Conservation (phyloP, 1,140 invertebrate species). For the Brachionus paranguensis region DNA sequence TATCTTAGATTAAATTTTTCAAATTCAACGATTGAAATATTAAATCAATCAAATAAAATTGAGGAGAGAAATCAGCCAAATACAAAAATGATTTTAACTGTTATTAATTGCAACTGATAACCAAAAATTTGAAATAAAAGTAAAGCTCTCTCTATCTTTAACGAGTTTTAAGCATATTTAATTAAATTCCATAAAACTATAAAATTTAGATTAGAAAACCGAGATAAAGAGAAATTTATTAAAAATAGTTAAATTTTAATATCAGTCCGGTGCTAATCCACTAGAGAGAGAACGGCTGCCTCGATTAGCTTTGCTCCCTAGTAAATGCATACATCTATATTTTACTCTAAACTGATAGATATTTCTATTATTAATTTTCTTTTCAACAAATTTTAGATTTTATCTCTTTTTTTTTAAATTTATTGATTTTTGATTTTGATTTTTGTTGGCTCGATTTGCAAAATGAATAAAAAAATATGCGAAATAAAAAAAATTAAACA, state of each 20-base stretch:
- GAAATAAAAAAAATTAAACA: constrained; percentile 28
- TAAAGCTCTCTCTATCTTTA: neutral
- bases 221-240: constrained; percentile 18
- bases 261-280: constrained; percentile 8
- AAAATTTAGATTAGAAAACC: constrained; percentile 27
- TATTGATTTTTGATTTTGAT: constrained; percentile 33
- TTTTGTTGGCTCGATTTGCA: neutral
- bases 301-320: neutral
- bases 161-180: neutral
- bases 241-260: constrained; percentile 31
- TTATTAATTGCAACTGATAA: constrained; percentile 38
- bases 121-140: constrained; percentile 28
- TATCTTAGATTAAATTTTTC: constrained; percentile 7
- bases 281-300: neutral
- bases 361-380: constrained; percentile 8
- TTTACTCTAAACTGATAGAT: neutral
- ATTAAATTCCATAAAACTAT: constrained; percentile 35
- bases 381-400: constrained; percentile 22
- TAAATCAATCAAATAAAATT: constrained; percentile 28
- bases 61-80: neutral
- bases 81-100: neutral
- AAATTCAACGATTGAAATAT: constrained; percentile 20
- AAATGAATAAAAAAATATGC: constrained; percentile 21
- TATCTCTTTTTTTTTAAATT: constrained; percentile 27
- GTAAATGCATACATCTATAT: neutral